Base-by-base conservation (phyloP, 1,140 invertebrate genomes). In the Zaprionus davidi region DNA sequence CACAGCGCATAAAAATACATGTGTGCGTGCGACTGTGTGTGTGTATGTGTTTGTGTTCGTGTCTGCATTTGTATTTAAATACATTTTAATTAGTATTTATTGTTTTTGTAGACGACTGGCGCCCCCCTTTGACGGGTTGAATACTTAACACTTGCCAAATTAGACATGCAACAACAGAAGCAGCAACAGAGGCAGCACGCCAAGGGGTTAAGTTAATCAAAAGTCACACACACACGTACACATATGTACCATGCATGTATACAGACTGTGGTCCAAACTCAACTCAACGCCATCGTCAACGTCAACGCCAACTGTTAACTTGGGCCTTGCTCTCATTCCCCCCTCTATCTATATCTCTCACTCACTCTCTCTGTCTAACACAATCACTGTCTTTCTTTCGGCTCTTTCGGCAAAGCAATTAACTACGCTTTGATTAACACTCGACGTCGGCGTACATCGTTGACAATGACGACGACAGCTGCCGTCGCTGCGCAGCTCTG, bases 341-440 rank as follows among this genome's bases (percentile, higher is more conserved):
- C 49, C 26, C 11, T 9, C 22, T 41, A 17, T 49, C 12, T 31
- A 31, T 26, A 56, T 17, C 15, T 26, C 41, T 20, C 13, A 6
- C 22, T 55, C 20, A 12, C 24, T 15, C 57, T 20, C 58, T 58
- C 53, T 9, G 44, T 46, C 67, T 70, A 64, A 65, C 74, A 69
- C 79, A 90, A 90, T 85, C 85, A 82, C 64, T 81, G 81, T 78
- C 84, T 87, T 83, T 76, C 72, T 86, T 80, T 62, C 56, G 80
- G 63, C 71, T 81, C 73, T 85, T 90, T 85, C 79, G 76, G 76
- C 86, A 83, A 88, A 85, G 81, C 85, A 90, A 90, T 90, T 90
- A 90, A 90, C 85, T 82, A 81, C 85, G 81, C 85, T 90, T 90
- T 90, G 85, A 90, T 90, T 90, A 90, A 90, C 85, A 85, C 85